Conservation (phyloP, 2,797 vertebrate species). For the Pristis pectinata region DNA sequence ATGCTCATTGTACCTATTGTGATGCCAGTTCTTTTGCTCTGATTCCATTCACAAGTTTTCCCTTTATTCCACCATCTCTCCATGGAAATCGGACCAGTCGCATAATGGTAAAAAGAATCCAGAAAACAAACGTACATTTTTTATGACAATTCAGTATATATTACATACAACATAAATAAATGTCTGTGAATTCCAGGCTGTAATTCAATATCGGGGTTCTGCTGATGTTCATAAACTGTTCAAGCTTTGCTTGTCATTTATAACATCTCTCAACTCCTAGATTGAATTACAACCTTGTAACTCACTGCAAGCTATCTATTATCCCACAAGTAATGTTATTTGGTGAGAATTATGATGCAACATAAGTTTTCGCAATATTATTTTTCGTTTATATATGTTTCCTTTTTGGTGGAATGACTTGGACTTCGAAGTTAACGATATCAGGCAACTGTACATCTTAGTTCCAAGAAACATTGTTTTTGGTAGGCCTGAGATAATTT, state of each 20-base stretch:
- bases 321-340: slow-evolving; percentile 34
- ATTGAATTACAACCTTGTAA: slow-evolving; percentile 36
- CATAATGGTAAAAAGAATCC: background rate
- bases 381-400: slow-evolving; percentile 12
- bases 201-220: slow-evolving; percentile 37
- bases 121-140: slow-evolving; percentile 18
- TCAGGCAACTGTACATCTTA: background rate
- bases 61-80: background rate
- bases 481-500: background rate
- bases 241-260: slow-evolving; percentile 28
- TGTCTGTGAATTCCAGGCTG: slow-evolving; percentile 22
- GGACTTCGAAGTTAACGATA: background rate
- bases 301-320: slow-evolving; percentile 37
- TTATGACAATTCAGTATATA: background rate
- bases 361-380: slow-evolving; percentile 26
- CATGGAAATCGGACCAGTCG: background rate
- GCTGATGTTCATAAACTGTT: slow-evolving; percentile 33
- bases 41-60: background rate
- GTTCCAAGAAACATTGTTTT: background rate
- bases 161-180: background rate
- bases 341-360: slow-evolving; percentile 30
- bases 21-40: background rate
- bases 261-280: slow-evolving; percentile 23
- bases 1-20: background rate
- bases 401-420: background rate